Conservation (phyloP, 2,113 vertebrate genomes). For the Lycocorax pyrrhopterus region DNA sequence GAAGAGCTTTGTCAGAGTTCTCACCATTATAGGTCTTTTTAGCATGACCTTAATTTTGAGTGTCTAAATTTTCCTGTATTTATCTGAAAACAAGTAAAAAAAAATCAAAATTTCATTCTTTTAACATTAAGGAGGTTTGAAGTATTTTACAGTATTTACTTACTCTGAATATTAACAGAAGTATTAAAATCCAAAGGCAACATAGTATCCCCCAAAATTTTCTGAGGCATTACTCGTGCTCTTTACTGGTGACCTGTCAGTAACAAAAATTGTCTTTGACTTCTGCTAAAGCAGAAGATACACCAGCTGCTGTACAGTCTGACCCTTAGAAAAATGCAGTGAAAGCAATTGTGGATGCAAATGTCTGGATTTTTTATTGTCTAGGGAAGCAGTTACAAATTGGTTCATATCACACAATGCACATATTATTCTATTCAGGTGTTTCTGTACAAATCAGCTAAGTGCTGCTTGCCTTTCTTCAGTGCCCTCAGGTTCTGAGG, state of each 20-base stretch:
- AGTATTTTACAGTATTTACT: not conserved
- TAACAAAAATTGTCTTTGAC: not conserved
- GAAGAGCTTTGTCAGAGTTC: not conserved
- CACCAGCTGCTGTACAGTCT: not conserved
- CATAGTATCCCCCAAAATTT: not conserved
- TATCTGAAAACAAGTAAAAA: not conserved
- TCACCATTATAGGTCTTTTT: not conserved
- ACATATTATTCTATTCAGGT: not conserved
- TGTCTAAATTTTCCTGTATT: not conserved
- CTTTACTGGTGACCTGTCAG: not conserved
- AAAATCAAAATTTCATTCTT: not conserved
- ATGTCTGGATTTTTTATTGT: not conserved
- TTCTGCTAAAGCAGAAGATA: not conserved
- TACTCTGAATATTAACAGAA: not conserved
- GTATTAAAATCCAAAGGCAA: not conserved
- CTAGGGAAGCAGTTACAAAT: not conserved
- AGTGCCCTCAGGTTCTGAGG: not conserved
- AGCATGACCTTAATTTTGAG: not conserved
- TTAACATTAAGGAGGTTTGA: not conserved
- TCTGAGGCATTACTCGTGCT: not conserved
- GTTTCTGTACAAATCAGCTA: not conserved
- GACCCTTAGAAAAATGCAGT: not conserved
- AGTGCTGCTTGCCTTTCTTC: not conserved
- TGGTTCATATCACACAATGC: not conserved
- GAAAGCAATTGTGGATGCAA: not conserved